phyloP scores from a whole-genome alignment of 2,113 vertebrate species.

The Alexandromys fortis region DNA sequence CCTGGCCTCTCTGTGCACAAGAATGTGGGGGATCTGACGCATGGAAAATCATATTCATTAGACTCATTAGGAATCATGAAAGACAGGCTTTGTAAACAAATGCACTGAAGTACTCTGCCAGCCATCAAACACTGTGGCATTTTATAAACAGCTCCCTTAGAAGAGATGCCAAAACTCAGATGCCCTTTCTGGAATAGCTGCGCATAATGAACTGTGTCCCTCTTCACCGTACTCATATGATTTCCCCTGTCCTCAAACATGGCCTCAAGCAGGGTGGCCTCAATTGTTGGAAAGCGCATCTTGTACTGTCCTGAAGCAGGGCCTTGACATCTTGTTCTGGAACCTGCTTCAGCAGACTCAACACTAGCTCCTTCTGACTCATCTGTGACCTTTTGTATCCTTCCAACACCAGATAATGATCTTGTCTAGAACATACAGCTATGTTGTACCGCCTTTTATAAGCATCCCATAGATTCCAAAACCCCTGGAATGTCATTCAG shows the following conservation, averaged over 20 bases:
- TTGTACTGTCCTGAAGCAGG: background rate
- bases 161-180: conserved; percentile 44
- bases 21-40: background rate
- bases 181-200: conserved; percentile 26
- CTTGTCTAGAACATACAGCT: background rate
- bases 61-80: conserved; percentile 33
- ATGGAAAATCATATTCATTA: background rate
- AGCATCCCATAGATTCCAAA: background rate
- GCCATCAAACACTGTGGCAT: conserved; percentile 13
- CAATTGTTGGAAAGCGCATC: background rate
- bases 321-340: background rate
- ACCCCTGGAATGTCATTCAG: background rate
- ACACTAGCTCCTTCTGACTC: background rate
- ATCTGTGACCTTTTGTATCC: background rate
- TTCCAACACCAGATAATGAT: background rate
- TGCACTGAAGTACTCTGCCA: background rate
- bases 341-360: background rate
- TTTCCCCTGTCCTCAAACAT: background rate
- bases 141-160: conserved; percentile 17
- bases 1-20: background rate
- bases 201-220: background rate
- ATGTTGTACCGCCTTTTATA: background rate
- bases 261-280: background rate
- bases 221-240: background rate
- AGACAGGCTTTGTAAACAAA: conserved; percentile 37